Base-by-base conservation (phyloP, 2,888 invertebrate species). In the Tromatobia lineatoria region DNA sequence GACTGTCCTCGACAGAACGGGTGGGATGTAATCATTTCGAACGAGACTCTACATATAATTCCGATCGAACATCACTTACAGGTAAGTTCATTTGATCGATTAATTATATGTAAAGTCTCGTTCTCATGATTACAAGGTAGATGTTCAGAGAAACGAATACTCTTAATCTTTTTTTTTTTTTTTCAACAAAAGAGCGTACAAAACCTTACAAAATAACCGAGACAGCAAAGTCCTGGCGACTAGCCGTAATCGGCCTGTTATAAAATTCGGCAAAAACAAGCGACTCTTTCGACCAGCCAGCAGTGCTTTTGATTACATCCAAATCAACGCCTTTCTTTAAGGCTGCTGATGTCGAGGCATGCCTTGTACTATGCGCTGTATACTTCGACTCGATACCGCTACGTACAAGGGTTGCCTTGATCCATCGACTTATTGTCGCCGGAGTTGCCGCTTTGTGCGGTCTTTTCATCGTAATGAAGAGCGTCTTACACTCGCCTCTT, bases 281-380 rank as follows among this genome's bases (percentile, higher is more conserved):
- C 6, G 50, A 13, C 15, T 50, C 2, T 11, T 20, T 20, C 11
- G 52, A 52, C 52, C 52, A 52, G 52, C 52, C 52, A 20, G 52
- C 52, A 6, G 20, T 52, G 0, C 7, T 20, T 20, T 52, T 52
- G 20, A 52, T 52, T 4, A 52, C 1, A 8, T 20, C 20, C 6
- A 52, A 4, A 20, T 52, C 52, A 7, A 20, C 20, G 10, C 20
- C 20, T 52, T 6, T 74, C 38, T 67, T 80, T 23, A 69, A n/a
- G 18, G 80, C 77, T 13, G 70, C 78, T 25, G 80, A 80, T 0
- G 70, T 76, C 3, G 84, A 57, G 10, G 87, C 85, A 69, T 85
- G 85, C 23, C 29, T 29, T 29, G 29, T 79, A 13, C 81, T 79
- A 52, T 87, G 83, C 3, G 79, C 83, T 0, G 83, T 78, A 34